A percentile compares a stretch with the other conserved stretches of the same genome.
Conservation (phyloP, 53 echinoderm and acorn worm genomes). For the Echinometra lucunter region DNA sequence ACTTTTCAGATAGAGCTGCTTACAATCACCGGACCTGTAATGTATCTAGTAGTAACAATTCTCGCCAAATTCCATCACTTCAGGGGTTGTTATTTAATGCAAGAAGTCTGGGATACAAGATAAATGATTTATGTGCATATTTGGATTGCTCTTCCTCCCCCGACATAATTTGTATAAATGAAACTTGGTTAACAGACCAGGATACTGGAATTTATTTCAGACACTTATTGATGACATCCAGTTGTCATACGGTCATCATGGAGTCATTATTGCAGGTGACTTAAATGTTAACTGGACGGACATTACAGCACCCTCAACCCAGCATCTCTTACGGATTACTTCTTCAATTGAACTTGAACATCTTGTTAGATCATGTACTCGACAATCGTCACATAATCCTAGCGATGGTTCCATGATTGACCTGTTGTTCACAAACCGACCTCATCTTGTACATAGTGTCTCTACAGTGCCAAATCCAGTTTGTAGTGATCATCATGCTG, state of each 20-base stretch:
- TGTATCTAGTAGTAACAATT: background rate
- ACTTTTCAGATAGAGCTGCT: background rate
- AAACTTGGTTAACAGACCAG: conserved; percentile 54
- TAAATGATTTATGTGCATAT: background rate
- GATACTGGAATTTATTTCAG: conserved; percentile 56
- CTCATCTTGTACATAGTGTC: background rate
- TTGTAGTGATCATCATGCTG: background rate
- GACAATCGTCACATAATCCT: conserved; percentile 25
- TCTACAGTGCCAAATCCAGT: background rate
- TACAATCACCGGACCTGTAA: background rate
- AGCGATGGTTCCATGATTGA: conserved; percentile 65
- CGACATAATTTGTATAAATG: background rate
- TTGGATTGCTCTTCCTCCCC: background rate
- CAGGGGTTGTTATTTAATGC: background rate
- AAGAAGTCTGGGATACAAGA: background rate
- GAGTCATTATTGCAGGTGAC: conserved; percentile 63
- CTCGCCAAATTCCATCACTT: background rate
- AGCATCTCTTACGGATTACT: background rate
- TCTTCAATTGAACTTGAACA: conserved; percentile 67
- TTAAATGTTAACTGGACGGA: conserved; percentile 69
- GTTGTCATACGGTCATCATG: background rate
- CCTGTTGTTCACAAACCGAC: conserved; percentile 60
- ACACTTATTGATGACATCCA: conserved; percentile 45
- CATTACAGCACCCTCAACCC: background rate
- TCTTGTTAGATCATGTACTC: conserved; percentile 20